Base-by-base conservation (phyloP, 2,113 vertebrate genomes). In the Acrocephalus kingi region DNA sequence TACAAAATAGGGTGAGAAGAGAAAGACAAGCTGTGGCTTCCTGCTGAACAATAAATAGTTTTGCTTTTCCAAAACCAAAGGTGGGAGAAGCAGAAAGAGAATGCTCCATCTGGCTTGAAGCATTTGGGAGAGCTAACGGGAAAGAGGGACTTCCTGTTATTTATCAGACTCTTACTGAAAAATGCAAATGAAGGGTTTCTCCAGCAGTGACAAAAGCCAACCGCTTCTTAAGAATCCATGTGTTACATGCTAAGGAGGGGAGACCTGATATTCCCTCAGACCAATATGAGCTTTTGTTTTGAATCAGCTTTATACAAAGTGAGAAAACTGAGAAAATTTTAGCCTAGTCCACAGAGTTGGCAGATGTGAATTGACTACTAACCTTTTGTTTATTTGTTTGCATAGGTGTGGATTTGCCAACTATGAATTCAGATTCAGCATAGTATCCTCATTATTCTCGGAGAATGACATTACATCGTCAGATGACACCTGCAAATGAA, bases 1-100 rank as follows among this genome's bases (percentile, higher is more conserved):
- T 41, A 86, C 15, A 84, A 95, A 94, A 63, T 35, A 78, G 88
- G 48, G 90, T 84, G 37, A 63, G 41, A 91, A 91, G 72, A 94
- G 79, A 85, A 94, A 93, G 88, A 81, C 73, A 92, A 78, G 73
- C 76, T 84, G 73, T 86, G 49, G 54, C 43, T 92, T 77, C 68
- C 61, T 69, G 72, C 59, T 86, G 79, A 93, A 96, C 86, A 93
- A 90, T 88, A 93, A 93, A 97, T 88, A 93, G 92, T 83, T 88
- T 19, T 93, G 48, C 6, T 23, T 76, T 88, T 95, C 67, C 90
- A 88, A 77, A 93, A 75, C 56, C 72, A 84, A 92, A 93, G 72
- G 68, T 84, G 75, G 82, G 56, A 96, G 79, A 92, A 96, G 45
- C 78, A 88, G 64, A 94, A 91, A 67, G 67, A 74, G 51, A 95